Evolutionary conservation across 2,797 vertebrate species (phyloP).

Genomic region (Decapterus maruadsi): DNA sequence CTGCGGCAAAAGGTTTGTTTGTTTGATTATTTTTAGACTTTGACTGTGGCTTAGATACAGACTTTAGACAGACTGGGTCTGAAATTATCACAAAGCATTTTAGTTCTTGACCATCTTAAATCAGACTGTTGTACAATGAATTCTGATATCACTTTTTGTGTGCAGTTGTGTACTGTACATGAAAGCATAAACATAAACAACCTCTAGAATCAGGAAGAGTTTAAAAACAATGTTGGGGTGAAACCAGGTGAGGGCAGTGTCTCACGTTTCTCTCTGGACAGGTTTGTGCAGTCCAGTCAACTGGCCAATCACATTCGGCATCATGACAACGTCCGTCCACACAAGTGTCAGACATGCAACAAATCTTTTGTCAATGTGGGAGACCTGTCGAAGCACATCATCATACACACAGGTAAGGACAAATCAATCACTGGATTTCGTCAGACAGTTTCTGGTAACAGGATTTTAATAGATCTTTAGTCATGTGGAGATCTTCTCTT

Average conservation of each 20-base stretch:
- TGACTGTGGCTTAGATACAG: no score
- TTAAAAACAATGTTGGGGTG: background rate
- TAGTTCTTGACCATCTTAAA: no score
- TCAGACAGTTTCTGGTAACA: no score
- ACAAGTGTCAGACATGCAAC: conserved; percentile 96
- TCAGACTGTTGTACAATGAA: no score
- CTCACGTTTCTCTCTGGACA: conserved; percentile 60
- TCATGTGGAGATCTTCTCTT: no score
- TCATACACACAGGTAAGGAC: conserved; percentile 95
- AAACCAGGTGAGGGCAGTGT: background rate
- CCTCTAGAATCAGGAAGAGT: background rate
- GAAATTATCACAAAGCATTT: no score
- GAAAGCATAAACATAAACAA: background rate
- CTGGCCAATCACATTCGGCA: conserved; percentile 99
- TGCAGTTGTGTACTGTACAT: background rate
- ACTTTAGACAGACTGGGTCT: no score
- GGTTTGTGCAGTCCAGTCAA: conserved; percentile 98
- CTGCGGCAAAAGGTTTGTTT: conserved; percentile 94
- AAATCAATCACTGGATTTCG: background rate
- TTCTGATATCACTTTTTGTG: background rate
- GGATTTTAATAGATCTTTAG: no score
- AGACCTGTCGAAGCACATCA: conserved; percentile 98
- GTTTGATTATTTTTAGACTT: background rate
- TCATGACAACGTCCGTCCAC: conserved; percentile 98
- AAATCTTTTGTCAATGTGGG: conserved; percentile 99